These are phyloP conservation scores for Bujurquina vittata DNA, from an alignment of 2,113 vertebrate species.

Conservation along the genomic window DNA sequence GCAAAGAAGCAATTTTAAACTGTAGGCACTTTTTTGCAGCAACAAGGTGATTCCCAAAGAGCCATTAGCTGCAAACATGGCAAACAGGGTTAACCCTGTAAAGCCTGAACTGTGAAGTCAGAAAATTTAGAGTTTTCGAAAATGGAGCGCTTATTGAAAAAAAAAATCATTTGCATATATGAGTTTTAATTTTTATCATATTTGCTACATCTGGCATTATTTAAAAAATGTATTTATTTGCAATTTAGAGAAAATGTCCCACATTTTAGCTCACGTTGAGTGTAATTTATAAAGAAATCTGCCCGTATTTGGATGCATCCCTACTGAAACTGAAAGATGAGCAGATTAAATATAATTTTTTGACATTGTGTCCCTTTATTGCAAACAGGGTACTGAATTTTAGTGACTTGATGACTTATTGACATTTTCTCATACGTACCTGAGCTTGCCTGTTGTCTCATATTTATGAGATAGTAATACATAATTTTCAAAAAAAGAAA, in stretches of 20 bases:
- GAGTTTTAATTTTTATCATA: too few species aligned
- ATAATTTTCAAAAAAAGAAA: not conserved
- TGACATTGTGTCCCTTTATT: not conserved
- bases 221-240: too few species aligned
- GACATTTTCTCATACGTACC: not conserved
- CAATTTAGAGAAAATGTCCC: not conserved
- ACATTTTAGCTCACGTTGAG: not conserved
- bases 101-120: too few species aligned
- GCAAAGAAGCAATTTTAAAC: not conserved
- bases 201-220: too few species aligned
- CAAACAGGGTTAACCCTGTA: too few species aligned
- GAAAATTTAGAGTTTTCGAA: too few species aligned
- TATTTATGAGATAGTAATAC: not conserved
- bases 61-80: not conserved
- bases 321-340: not conserved
- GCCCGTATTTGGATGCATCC: rapidly evolving
- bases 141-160: too few species aligned
- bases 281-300: not conserved
- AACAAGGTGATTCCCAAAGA: not conserved
- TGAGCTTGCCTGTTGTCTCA: not conserved
- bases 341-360: not conserved
- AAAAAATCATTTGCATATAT: too few species aligned
- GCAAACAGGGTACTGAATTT: not conserved
- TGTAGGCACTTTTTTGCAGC: not conserved
- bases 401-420: not conserved